Conservation (phyloP, 1,140 invertebrate genomes). For the Sitophilus oryzae region DNA sequence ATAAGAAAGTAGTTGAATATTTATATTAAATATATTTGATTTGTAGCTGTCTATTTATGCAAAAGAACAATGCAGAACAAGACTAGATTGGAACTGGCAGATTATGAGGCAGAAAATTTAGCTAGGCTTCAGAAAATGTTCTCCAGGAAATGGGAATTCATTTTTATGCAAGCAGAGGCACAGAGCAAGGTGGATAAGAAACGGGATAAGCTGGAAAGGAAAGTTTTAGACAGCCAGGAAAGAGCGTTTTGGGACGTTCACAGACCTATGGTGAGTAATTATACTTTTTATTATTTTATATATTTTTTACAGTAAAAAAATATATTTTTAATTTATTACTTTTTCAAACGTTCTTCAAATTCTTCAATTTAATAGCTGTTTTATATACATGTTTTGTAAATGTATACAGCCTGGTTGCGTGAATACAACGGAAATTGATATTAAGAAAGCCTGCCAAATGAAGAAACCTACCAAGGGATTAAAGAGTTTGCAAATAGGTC, state of each 20-base stretch:
- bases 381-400: background rate
- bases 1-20: constrained; percentile 20
- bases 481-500: constrained; percentile 49
- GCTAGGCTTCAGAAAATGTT: constrained; percentile 99
- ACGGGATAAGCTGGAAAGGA: constrained; percentile 93
- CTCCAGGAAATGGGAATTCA: constrained; percentile 98
- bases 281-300: too few species aligned
- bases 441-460: constrained; percentile 90
- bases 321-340: too few species aligned
- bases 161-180: constrained; percentile 94
- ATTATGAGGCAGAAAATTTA: constrained; percentile 97
- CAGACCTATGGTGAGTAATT: constrained; percentile 88
- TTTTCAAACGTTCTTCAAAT: too few species aligned
- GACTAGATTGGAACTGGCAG: constrained; percentile 90
- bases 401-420: constrained; percentile 87
- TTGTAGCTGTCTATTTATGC: constrained; percentile 94
- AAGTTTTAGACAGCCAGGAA: constrained; percentile 98
- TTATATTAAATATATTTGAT: constrained; percentile 3
- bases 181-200: constrained; percentile 96
- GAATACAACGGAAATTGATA: constrained; percentile 97
- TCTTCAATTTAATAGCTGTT: background rate
- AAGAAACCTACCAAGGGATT: constrained; percentile 59
- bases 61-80: constrained; percentile 99
- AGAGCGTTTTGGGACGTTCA: constrained; percentile 99
- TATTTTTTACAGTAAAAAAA: too few species aligned